These are phyloP conservation scores for Gallinago solitaria DNA, from an alignment of 2,797 vertebrate genomes.

Conservation along the genomic window DNA sequence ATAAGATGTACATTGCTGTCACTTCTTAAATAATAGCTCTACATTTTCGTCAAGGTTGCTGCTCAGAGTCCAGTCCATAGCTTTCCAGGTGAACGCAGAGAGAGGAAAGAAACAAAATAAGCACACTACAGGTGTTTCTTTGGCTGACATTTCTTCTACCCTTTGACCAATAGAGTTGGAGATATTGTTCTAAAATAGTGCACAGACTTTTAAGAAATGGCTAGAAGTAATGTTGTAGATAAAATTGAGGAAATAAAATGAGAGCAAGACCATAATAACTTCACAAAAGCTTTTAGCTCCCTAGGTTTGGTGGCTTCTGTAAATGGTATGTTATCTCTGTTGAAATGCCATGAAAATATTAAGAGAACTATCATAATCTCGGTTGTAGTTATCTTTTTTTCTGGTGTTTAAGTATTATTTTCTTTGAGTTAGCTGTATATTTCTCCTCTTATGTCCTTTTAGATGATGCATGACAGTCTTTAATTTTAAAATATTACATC, in stretches of 20 bases:
- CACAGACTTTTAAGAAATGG: neutral
- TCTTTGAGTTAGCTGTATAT: neutral
- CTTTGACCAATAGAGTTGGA: neutral
- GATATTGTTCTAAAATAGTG: neutral
- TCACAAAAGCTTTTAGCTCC: neutral
- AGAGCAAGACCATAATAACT: neutral
- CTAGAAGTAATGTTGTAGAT: neutral
- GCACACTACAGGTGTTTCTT: neutral
- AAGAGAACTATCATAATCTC: neutral
- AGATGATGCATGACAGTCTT: neutral
- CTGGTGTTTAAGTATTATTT: neutral
- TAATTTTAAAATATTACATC: constrained; percentile 22
- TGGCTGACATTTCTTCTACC: neutral
- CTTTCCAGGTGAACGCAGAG: neutral
- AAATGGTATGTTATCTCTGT: neutral
- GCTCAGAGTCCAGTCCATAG: neutral
- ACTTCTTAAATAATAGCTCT: neutral
- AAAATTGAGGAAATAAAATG: neutral
- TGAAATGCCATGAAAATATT: neutral
- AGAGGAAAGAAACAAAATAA: neutral
- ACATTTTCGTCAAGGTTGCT: neutral
- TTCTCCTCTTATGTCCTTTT: neutral
- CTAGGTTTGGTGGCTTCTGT: neutral
- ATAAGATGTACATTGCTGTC: neutral
- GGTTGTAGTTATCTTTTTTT: neutral